These are phyloP conservation scores for Cyaniris semiargus DNA, from an alignment of 2,888 invertebrate genomes.

Conservation along the genomic window DNA sequence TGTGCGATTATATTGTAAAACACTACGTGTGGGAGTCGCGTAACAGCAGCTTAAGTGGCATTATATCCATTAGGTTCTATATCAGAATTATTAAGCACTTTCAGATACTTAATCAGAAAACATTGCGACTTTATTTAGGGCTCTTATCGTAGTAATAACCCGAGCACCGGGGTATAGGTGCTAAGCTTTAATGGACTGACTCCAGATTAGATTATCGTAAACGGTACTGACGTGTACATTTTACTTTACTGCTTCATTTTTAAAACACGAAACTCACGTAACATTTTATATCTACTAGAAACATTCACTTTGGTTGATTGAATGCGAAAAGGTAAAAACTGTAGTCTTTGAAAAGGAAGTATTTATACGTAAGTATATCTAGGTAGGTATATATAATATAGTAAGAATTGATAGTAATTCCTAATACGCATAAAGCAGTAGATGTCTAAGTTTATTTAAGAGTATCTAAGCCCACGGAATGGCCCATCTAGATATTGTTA, in stretches of 20 bases:
- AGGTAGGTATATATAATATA: too few relatives aligned
- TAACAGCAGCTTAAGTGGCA: constrained; percentile 11
- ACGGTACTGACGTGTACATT: constrained; percentile 44
- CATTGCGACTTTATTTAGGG: constrained; percentile 59
- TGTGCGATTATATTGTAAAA: constrained; percentile 1
- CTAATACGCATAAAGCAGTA: too few relatives aligned
- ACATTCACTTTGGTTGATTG: constrained; percentile 9
- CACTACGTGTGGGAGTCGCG: constrained; percentile 5
- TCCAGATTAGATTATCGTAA: constrained; percentile 46
- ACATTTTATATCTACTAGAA: constrained; percentile 14
- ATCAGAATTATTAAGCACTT: constrained; percentile 53
- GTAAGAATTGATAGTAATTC: too few relatives aligned
- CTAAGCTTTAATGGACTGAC: constrained; percentile 51
- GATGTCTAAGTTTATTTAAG: too few relatives aligned
- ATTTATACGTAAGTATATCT: background rate
- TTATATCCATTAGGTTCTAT: constrained; percentile 56
- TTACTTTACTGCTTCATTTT: constrained; percentile 23
- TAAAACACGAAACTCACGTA: background rate
- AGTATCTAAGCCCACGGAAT: too few relatives aligned
- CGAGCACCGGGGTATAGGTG: constrained; percentile 46
- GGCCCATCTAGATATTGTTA: background rate
- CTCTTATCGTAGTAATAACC: constrained; percentile 49
- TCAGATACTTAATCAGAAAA: constrained; percentile 59
- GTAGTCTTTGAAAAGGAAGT: background rate
- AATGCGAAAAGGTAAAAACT: background rate